A percentile compares a stretch with the other conserved stretches of the same genome.
phyloP scores from a whole-genome alignment of 2,113 vertebrate species.

The Nesogale talazaci region DNA sequence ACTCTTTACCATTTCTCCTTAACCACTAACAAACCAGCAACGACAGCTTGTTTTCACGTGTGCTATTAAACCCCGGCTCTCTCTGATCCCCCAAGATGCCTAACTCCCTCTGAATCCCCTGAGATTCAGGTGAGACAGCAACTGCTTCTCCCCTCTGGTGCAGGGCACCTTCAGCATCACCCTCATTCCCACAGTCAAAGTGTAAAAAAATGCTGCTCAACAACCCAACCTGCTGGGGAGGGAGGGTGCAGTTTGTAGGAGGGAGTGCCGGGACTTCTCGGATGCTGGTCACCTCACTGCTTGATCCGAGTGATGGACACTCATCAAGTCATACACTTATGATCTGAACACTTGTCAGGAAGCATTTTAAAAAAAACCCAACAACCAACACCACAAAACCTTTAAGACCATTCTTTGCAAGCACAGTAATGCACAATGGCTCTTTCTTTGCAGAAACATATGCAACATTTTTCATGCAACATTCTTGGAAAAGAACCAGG shows the following conservation, averaged over 20 bases:
- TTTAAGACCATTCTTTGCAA: background rate
- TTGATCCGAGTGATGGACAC: background rate
- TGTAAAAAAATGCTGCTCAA: background rate
- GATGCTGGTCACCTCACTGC: background rate
- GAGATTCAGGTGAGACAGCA: background rate
- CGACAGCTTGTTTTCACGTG: background rate
- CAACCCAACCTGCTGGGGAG: background rate
- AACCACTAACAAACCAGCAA: background rate
- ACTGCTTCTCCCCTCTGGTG: background rate
- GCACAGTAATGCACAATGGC: background rate
- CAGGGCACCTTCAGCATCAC: background rate
- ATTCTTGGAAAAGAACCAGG: background rate
- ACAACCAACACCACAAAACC: background rate
- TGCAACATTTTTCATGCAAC: background rate
- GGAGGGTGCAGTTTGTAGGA: background rate
- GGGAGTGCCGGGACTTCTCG: background rate
- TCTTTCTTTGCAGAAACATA: constrained; percentile 7
- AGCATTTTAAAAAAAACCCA: too few relatives aligned
- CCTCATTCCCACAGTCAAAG: background rate
- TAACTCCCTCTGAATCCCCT: background rate
- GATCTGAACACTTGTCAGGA: too few relatives aligned
- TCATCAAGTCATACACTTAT: too few relatives aligned
- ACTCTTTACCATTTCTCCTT: background rate
- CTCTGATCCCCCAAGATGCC: background rate
- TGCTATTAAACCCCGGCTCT: background rate